Evolutionary conservation across 2,888 invertebrate genomes (phyloP).

Genomic region (Euphydryas editha): DNA sequence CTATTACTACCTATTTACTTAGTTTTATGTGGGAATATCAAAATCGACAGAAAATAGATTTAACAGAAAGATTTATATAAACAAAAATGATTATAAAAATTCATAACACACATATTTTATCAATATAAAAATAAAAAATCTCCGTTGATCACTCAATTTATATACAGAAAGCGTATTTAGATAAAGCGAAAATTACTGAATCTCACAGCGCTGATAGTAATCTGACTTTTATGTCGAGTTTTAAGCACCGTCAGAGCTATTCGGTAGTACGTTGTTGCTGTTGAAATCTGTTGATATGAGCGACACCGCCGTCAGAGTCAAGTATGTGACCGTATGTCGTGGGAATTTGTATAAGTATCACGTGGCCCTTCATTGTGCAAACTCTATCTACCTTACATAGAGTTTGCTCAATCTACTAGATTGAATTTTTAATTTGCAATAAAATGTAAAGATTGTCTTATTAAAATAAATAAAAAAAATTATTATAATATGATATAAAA

Average conservation of each 20-base stretch:
- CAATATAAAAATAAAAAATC: not conserved
- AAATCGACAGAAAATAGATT: too few relatives aligned
- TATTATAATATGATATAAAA: not conserved
- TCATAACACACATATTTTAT: slow-evolving; percentile 1
- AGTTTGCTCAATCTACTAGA: slow-evolving; percentile 59
- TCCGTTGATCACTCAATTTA: slow-evolving; percentile 18
- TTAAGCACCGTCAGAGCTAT: slow-evolving; percentile 52
- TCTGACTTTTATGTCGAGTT: slow-evolving; percentile 24
- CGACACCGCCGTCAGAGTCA: slow-evolving; percentile 46
- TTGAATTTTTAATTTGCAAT: slow-evolving; percentile 67
- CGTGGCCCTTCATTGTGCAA: slow-evolving; percentile 69
- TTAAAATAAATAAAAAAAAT: not conserved
- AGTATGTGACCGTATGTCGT: slow-evolving; percentile 51
- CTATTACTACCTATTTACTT: too few relatives aligned
- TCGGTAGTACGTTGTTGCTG: slow-evolving; percentile 54
- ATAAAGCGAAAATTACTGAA: slow-evolving; percentile 46
- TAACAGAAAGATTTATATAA: not conserved
- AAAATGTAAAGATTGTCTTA: too few relatives aligned
- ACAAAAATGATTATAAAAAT: slow-evolving; percentile 4
- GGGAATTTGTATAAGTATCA: slow-evolving; percentile 65
- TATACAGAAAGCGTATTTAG: slow-evolving; percentile 29
- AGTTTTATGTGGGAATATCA: too few relatives aligned
- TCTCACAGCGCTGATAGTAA: slow-evolving; percentile 24
- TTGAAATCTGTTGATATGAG: slow-evolving; percentile 56
- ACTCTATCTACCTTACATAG: too few relatives aligned